phyloP scores from a whole-genome alignment of 1,140 invertebrate species.

The Euborellia annulipes region DNA sequence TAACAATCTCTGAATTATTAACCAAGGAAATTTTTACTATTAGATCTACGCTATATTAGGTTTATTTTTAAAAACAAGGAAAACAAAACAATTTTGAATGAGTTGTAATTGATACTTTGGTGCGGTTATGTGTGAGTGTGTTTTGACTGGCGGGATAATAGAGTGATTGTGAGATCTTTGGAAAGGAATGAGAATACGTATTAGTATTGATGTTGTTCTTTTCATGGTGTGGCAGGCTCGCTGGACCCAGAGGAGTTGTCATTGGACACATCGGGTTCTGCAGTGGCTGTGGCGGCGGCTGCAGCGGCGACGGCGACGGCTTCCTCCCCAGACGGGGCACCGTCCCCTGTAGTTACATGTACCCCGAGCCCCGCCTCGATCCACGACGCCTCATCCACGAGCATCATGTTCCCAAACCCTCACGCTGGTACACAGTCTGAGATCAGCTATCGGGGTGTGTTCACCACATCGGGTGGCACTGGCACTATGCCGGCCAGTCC shows the following conservation, averaged over 20 bases:
- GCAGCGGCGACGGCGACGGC: conserved; percentile 24
- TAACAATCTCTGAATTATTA: no score
- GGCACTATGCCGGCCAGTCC: conserved; percentile 18
- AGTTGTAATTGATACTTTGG: no score
- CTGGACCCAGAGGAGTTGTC: conserved; percentile 61
- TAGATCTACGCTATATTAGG: no score
- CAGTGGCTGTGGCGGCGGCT: conserved; percentile 22
- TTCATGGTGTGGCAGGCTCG: conserved; percentile 57
- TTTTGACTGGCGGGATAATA: no score
- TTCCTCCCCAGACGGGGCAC: conserved; percentile 25
- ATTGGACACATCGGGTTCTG: conserved; percentile 35
- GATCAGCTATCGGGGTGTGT: conserved; percentile 52
- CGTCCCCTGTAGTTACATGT: conserved; percentile 19
- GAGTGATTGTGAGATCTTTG: no score
- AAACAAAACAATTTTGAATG: no score
- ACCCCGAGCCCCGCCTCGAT: conserved; percentile 24
- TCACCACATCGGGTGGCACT: conserved; percentile 38
- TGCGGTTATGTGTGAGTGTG: no score
- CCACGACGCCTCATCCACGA: conserved; percentile 27
- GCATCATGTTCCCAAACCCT: background rate
- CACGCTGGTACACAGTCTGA: conserved; percentile 23
- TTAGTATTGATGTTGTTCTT: no score
- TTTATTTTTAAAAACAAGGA: no score
- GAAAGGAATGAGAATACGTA: no score
- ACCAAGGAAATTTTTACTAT: no score